phyloP scores from a whole-genome alignment of 2,888 invertebrate genomes.

The Harpalus rubripes region DNA sequence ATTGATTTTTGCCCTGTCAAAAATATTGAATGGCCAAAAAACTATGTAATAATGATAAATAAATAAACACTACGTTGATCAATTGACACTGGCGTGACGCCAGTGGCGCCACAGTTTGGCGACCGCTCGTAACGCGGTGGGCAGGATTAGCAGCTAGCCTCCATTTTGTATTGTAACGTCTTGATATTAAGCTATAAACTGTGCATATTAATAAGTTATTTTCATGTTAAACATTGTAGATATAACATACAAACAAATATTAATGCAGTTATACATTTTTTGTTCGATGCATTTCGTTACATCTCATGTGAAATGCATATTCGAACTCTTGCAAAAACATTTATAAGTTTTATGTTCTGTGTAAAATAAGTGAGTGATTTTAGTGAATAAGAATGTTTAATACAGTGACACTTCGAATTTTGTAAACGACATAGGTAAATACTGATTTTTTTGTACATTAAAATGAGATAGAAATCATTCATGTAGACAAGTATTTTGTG shows the following conservation, averaged over 20 bases:
- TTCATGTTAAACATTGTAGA: conserved; percentile 2
- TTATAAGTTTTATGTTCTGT: not conserved
- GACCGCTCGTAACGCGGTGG: not conserved
- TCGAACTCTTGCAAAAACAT: not conserved
- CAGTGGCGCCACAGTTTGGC: not conserved
- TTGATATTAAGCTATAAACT: not conserved
- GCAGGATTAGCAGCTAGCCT: conserved; percentile 21
- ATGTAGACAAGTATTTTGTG: not conserved
- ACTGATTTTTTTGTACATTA: conserved; percentile 11
- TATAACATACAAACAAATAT: not conserved
- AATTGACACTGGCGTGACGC: not conserved
- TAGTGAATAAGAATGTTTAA: conserved; percentile 1
- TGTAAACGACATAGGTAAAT: conserved; percentile 9
- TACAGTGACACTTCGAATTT: not conserved
- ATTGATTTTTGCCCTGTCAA: no score
- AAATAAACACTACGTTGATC: not conserved
- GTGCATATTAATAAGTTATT: not conserved
- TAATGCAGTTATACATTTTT: not conserved
- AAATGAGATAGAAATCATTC: not conserved
- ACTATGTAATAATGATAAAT: not conserved
- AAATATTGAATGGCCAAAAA: not conserved
- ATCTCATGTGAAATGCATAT: not conserved
- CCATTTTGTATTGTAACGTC: conserved; percentile 37
- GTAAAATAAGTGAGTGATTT: not conserved
- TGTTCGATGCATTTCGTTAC: not conserved